Percentiles rank a stretch among this genome's conserved stretches.
Evolutionary conservation across 2,888 invertebrate genomes (phyloP).

Genomic region (Euphydryas editha): DNA sequence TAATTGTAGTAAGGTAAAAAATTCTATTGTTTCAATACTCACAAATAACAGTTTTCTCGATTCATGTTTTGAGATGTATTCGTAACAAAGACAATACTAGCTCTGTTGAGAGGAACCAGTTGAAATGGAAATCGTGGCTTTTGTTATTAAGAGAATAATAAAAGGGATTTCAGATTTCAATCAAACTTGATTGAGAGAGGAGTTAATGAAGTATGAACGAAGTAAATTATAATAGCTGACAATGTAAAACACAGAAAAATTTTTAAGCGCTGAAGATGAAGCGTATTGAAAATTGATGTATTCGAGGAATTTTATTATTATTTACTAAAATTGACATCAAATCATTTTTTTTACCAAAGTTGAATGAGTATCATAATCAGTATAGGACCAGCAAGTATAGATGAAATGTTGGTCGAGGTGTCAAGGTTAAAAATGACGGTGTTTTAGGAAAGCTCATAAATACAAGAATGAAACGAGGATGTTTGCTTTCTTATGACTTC

Average conservation of each 20-base stretch:
- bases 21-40: too few relatives aligned
- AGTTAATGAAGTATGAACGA: conserved; percentile 13
- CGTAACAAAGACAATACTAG: not conserved
- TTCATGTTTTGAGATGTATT: not conserved
- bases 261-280: not conserved
- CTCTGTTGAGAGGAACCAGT: not conserved
- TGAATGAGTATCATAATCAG: too few relatives aligned
- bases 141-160: conserved; percentile 17
- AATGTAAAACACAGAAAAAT: conserved; percentile 6
- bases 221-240: conserved; percentile 9
- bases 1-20: too few relatives aligned
- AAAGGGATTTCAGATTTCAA: conserved; percentile 22
- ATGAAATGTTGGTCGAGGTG: too few relatives aligned
- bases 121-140: conserved; percentile 16
- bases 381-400: too few relatives aligned
- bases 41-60: not conserved
- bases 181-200: conserved; percentile 14
- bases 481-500: too few relatives aligned
- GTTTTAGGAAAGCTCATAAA: too few relatives aligned
- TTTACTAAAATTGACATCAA: too few relatives aligned
- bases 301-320: not conserved
- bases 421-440: too few relatives aligned
- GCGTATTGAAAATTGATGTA: not conserved
- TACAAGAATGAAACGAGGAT: too few relatives aligned
- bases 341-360: too few relatives aligned